These are phyloP conservation scores for Bombus soroeensis DNA, from an alignment of 1,140 invertebrate species.

Conservation along the genomic window DNA sequence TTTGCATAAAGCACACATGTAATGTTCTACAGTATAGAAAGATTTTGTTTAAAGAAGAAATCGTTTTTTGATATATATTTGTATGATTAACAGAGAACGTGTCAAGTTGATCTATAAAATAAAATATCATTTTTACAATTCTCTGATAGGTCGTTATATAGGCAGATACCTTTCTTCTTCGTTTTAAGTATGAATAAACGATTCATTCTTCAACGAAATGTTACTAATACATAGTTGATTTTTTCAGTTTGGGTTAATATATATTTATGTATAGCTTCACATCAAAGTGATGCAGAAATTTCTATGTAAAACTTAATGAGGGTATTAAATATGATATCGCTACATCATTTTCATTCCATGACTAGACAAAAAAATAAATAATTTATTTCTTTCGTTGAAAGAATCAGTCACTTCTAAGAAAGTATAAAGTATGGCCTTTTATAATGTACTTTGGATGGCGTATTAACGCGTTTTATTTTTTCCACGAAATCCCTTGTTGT, in stretches of 20 bases:
- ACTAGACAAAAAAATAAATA: constrained; percentile 18
- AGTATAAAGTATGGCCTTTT: background rate
- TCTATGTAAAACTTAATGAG: constrained; percentile 18
- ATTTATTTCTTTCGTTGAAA: constrained; percentile 10
- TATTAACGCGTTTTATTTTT: background rate
- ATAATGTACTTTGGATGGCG: too few relatives aligned
- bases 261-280: too few relatives aligned
- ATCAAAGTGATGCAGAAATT: constrained; percentile 13
- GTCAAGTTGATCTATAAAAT: background rate
- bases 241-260: background rate
- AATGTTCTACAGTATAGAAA: too few relatives aligned
- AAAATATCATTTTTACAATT: background rate
- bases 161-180: background rate
- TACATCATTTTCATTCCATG: constrained; percentile 14
- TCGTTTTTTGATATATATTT: background rate
- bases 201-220: background rate
- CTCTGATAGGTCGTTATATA: background rate
- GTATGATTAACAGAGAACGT: too few relatives aligned
- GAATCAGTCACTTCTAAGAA: background rate
- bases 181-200: background rate
- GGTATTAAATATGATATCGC: constrained; percentile 15
- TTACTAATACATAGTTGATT: constrained; percentile 1
- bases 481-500: background rate
- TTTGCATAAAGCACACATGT: too few relatives aligned
- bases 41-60: background rate